Conservation (phyloP, 2,888 invertebrate species). For the Apamea sordens region DNA sequence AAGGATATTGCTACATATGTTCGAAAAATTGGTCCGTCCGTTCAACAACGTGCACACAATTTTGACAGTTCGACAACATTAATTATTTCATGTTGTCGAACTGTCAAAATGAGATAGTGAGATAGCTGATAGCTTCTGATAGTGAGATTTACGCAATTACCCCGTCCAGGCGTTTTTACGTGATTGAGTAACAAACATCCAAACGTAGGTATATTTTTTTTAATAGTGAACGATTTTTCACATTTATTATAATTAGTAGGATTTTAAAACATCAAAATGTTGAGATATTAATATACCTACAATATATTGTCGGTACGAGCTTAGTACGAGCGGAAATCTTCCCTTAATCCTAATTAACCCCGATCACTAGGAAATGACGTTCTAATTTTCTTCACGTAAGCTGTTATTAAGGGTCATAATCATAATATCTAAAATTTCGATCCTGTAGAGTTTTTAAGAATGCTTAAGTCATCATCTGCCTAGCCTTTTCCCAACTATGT, state of each 20-base stretch:
- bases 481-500: background rate
- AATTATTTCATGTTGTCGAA: too few relatives aligned
- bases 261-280: background rate
- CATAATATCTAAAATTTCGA: background rate
- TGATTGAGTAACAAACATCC: background rate
- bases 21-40: background rate
- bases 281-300: background rate
- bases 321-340: background rate
- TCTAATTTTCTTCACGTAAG: constrained; percentile 14
- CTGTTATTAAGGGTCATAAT: background rate
- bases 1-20: background rate
- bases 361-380: background rate
- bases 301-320: background rate
- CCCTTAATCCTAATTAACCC: background rate
- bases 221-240: too few relatives aligned
- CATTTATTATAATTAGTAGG: too few relatives aligned
- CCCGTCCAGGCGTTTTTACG: background rate
- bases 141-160: background rate
- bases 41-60: too few relatives aligned
- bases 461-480: background rate
- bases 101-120: too few relatives aligned
- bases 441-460: background rate
- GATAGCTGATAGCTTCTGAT: too few relatives aligned
- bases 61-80: too few relatives aligned
- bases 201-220: too few relatives aligned